A percentile compares a stretch with the other conserved stretches of the same genome.
Evolutionary conservation across 2,797 vertebrate genomes (phyloP).

Genomic region (Argya squamiceps): DNA sequence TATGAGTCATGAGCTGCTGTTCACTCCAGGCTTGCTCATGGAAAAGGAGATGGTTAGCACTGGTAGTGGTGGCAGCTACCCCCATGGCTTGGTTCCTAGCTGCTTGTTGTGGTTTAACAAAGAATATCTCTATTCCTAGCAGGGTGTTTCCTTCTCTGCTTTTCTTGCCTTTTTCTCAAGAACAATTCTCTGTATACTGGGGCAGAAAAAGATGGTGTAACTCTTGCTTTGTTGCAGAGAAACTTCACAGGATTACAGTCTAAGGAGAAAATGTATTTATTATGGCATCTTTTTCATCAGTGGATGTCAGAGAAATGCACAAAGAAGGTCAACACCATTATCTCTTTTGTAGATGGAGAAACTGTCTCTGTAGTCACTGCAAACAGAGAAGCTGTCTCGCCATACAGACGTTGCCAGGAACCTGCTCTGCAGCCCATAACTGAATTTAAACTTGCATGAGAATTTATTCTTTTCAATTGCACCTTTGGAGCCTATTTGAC

Average conservation of each 20-base stretch:
- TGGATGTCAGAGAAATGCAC: background rate
- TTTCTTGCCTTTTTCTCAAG: background rate
- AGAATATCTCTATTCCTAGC: background rate
- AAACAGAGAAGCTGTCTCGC: conserved; percentile 8
- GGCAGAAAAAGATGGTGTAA: background rate
- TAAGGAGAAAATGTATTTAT: background rate
- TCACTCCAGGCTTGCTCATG: background rate
- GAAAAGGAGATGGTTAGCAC: background rate
- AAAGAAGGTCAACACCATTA: conserved; percentile 54
- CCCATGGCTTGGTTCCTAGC: background rate
- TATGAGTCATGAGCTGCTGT: background rate
- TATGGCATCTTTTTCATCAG: conserved; percentile 13
- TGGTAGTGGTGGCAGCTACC: background rate
- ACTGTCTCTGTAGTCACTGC: conserved; percentile 23
- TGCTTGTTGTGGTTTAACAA: background rate
- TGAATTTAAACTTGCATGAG: conserved; percentile 39
- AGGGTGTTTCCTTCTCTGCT: background rate
- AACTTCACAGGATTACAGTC: background rate
- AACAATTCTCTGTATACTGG: background rate
- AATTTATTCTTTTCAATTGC: conserved; percentile 51
- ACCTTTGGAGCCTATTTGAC: conserved; percentile 46
- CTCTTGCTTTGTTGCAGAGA: background rate
- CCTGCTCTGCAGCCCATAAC: background rate
- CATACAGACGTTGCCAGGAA: background rate
- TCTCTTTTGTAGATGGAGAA: conserved; percentile 26